These are phyloP conservation scores for Beroe ovata DNA, from an alignment of 37 sponge, comb jelly and placozoan genomes.

Conservation along the genomic window DNA sequence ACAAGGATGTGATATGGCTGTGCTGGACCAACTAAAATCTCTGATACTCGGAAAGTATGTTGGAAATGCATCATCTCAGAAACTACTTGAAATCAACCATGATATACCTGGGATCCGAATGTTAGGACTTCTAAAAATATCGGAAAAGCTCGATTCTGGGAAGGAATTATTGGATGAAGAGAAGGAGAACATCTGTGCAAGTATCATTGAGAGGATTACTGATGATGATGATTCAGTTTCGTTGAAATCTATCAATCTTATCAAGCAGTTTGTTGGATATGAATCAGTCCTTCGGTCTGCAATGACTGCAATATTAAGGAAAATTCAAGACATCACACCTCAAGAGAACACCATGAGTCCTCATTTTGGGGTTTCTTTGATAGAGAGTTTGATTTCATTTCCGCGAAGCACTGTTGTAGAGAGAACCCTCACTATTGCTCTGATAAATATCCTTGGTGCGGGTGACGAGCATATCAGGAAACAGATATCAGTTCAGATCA, in stretches of 20 bases:
- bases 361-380: background rate
- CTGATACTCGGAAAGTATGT: constrained; percentile 18
- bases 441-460: background rate
- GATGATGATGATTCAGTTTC: constrained; percentile 28
- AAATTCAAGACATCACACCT: background rate
- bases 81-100: constrained; percentile 45
- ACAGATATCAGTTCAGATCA: constrained; percentile 16
- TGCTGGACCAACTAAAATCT: constrained; percentile 1
- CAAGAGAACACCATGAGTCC: background rate
- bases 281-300: background rate
- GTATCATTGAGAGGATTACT: background rate
- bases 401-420: background rate
- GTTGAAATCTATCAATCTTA: background rate
- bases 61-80: constrained; percentile 27
- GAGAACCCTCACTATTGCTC: background rate
- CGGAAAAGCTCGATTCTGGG: constrained; percentile 34
- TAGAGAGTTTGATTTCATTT: background rate
- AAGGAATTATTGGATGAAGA: background rate
- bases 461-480: constrained; percentile 7
- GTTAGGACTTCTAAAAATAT: constrained; percentile 34
- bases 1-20: constrained; percentile 20
- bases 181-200: background rate
- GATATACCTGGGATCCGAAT: constrained; percentile 45
- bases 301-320: background rate
- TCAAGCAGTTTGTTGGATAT: background rate